Conservation (phyloP, 1,140 invertebrate genomes). For the Lucilia cuprina region DNA sequence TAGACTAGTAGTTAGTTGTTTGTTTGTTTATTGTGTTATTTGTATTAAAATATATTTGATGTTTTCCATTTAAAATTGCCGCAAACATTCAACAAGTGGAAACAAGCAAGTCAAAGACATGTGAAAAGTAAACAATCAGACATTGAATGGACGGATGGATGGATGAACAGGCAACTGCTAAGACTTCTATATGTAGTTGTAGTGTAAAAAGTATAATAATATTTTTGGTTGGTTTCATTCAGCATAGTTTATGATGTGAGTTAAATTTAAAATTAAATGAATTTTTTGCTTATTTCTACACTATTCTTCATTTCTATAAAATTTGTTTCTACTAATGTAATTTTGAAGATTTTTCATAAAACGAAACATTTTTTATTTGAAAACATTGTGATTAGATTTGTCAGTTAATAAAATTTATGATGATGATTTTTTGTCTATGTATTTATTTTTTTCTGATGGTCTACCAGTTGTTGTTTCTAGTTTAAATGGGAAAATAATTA, state of each 20-base stretch:
- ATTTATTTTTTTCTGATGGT: background rate
- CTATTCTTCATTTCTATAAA: background rate
- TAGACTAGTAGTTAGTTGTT: background rate
- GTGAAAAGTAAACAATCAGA: too few relatives aligned
- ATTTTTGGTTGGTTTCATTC: too few relatives aligned
- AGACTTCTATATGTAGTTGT: too few relatives aligned
- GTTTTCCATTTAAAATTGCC: background rate
- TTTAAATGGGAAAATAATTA: constrained; percentile 3
- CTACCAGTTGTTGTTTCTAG: background rate
- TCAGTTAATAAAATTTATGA: background rate
- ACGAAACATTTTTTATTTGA: background rate
- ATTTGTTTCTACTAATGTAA: background rate
- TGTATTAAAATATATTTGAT: background rate
- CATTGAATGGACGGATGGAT: too few relatives aligned
- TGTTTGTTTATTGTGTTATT: background rate
- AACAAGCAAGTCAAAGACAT: background rate
- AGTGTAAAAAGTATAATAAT: too few relatives aligned
- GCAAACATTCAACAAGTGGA: background rate
- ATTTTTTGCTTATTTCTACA: background rate
- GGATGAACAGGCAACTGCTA: too few relatives aligned
- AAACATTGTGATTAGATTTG: background rate
- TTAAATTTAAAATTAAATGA: background rate
- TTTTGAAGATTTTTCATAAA: background rate
- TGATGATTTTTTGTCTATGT: background rate
- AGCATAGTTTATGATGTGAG: background rate